These are phyloP conservation scores for Zosterops japonicus DNA, from an alignment of 2,113 vertebrate species.

Conservation along the genomic window DNA sequence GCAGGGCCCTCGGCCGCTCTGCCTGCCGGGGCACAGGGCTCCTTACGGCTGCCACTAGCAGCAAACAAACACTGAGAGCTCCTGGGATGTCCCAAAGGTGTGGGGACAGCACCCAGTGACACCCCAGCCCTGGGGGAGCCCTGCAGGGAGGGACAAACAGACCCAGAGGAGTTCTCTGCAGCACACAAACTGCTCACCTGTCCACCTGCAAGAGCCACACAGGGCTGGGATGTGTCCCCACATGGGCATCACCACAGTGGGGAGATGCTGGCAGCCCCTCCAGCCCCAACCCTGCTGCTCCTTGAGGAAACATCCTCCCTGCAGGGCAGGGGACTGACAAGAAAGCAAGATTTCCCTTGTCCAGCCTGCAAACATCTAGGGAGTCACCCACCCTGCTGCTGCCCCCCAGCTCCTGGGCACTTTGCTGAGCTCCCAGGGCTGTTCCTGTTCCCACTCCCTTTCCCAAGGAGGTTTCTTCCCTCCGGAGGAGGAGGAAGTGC, in stretches of 20 bases:
- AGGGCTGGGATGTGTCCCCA: accelerated
- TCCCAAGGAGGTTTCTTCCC: not conserved
- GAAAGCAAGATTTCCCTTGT: too few species aligned
- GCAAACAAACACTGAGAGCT: not conserved
- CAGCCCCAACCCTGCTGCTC: accelerated
- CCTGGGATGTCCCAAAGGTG: not conserved
- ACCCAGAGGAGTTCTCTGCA: not conserved
- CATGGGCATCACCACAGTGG: accelerated
- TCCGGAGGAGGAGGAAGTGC: not conserved
- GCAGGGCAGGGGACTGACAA: too few species aligned
- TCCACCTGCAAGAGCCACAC: not conserved
- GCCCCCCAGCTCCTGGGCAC: not conserved
- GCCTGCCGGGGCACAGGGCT: not conserved
- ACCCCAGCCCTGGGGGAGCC: not conserved
- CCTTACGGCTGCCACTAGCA: not conserved
- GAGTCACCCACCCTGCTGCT: accelerated
- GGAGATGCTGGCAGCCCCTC: not conserved
- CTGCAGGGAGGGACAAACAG: not conserved
- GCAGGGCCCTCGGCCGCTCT: not conserved
- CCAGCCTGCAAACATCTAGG: too few species aligned
- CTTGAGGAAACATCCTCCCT: not conserved
- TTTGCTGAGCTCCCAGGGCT: not conserved
- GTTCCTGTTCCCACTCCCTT: not conserved
- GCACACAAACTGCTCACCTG: not conserved
- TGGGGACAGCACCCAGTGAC: not conserved